Percentiles rank a stretch among this genome's conserved stretches.
Evolutionary conservation across 2,888 invertebrate species (phyloP).

Genomic region (Lamellibrachia satsuma): DNA sequence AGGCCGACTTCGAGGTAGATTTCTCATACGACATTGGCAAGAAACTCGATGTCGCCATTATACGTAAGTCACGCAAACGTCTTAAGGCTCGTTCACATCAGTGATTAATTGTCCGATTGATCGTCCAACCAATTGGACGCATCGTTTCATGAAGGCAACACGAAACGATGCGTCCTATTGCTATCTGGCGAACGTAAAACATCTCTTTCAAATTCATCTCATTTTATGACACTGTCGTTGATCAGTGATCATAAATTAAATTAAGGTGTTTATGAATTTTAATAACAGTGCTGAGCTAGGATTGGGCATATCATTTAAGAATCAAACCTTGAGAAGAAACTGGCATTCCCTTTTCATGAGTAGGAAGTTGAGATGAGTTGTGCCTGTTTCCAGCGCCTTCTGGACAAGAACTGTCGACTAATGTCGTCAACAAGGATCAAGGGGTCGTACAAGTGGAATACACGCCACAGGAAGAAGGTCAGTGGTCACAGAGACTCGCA

Average conservation of each 20-base stretch:
- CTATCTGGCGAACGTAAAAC: too few relatives aligned
- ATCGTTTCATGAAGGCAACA: too few relatives aligned
- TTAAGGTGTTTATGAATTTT: too few relatives aligned
- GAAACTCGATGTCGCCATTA: constrained; percentile 30
- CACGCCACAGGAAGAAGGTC: constrained; percentile 14
- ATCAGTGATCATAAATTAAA: too few relatives aligned
- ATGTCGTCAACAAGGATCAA: constrained; percentile 14
- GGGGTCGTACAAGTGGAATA: constrained; percentile 22
- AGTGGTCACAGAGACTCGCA: not conserved
- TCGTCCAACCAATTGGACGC: too few relatives aligned
- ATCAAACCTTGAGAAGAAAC: not conserved
- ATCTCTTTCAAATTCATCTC: too few relatives aligned
- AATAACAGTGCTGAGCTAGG: too few relatives aligned
- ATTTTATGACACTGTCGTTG: too few relatives aligned
- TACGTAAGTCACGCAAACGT: constrained; percentile 26
- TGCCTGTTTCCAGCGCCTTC: not conserved
- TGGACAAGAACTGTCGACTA: constrained; percentile 3
- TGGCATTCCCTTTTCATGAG: not conserved
- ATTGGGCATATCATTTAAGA: too few relatives aligned
- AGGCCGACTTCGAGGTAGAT: constrained; percentile 30
- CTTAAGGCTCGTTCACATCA: not conserved
- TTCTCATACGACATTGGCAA: constrained; percentile 24
- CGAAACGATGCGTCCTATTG: too few relatives aligned
- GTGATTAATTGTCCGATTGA: too few relatives aligned
- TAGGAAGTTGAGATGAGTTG: not conserved